These are phyloP conservation scores for Eustalomyia histrio DNA, from an alignment of 2,888 invertebrate genomes.

Conservation along the genomic window DNA sequence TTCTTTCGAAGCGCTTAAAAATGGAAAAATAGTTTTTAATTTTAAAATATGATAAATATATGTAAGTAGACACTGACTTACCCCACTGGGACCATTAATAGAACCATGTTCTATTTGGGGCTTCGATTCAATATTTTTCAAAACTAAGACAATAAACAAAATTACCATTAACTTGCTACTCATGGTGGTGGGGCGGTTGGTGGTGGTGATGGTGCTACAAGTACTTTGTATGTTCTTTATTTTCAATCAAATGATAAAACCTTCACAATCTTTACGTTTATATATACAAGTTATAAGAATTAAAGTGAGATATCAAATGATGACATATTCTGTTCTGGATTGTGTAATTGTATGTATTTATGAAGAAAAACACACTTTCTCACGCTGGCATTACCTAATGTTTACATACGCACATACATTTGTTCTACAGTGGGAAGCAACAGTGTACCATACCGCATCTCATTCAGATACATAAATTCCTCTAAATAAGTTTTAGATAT, in stretches of 20 bases:
- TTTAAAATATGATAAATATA: not conserved
- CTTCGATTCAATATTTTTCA: conserved; percentile 12
- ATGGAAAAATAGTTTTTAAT: conserved; percentile 16
- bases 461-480: too few species aligned
- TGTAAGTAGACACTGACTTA: conserved; percentile 18
- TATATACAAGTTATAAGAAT: not conserved
- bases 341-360: not conserved
- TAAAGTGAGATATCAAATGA: not conserved
- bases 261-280: not conserved
- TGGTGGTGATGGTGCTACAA: conserved; percentile 6
- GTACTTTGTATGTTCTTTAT: not conserved
- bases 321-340: conserved; percentile 12
- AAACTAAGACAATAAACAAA: conserved; percentile 31
- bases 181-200: too few species aligned
- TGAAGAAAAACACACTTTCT: conserved; percentile 28
- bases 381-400: conserved; percentile 8
- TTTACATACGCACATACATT: not conserved
- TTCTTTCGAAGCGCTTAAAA: conserved; percentile 53
- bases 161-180: conserved; percentile 27
- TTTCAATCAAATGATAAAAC: conserved; percentile 4
- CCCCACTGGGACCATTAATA: conserved; percentile 48
- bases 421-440: too few species aligned
- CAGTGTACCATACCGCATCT: too few species aligned
- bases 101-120: conserved; percentile 57
- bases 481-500: too few species aligned